Evolutionary conservation across 2,888 invertebrate species (phyloP), one percentile per base, ranked within the genome.

Genomic region (Nomada fucata): DNA sequence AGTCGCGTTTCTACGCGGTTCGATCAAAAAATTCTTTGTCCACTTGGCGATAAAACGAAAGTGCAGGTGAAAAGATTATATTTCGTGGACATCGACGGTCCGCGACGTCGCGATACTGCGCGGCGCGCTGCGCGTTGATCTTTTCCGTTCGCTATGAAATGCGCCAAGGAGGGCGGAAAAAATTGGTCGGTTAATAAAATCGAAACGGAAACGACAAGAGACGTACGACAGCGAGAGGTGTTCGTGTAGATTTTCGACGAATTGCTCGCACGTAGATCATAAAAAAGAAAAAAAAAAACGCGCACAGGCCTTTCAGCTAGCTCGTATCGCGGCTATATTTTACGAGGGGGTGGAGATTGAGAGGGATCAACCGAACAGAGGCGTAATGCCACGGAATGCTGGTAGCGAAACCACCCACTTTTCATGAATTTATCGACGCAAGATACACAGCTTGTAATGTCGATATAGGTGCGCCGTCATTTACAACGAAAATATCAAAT

Each of bases 1-100:
- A 42, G 59, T 57, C 42, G 50, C 55, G 60, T 61, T 67, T 67
- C 80, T 20, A 63, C 53, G n/a, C 15, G 53, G 26, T 55, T 55
- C 55, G 55, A 73, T 64, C 55, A 26, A 55, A 55, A n/a, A 65
- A 73, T 47, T 73, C 63, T 23, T 26, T 10, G 5, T 5, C 68
- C 42, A 20, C 61, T 52, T 44, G n/a, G 20, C 20, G 2, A 44
- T 9, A 11, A 23, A 47, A 23, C 2, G 42, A 20, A 44, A 36
- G 36, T 36, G 7, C 36, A 36, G 36, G 7, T 36, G 36, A 36
- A 36, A 36, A 36, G 36, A 36, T 36, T 36, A 36, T 36, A 36
- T 36, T 36, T 36, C 36, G 1, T 7, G 36, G 36, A 36, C 36
- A 36, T 36, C 7, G 36, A 36, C 36, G 36, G 23, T 23, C 5